phyloP scores from a whole-genome alignment of 2,888 invertebrate species.

The Plagiodera versicolora region DNA sequence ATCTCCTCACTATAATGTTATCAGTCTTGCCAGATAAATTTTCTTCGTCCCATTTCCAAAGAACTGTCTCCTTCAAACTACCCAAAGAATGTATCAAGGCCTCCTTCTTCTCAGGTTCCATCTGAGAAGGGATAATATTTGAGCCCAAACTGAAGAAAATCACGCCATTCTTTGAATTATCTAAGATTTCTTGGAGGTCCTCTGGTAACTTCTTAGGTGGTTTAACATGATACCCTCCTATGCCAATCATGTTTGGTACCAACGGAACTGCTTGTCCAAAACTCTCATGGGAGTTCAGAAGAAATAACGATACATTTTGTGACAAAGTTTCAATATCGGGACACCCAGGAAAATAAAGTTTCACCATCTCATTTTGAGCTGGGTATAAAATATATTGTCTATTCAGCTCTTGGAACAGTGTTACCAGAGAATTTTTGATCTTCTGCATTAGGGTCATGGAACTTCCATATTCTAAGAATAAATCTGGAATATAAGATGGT shows the following conservation, averaged over 20 bases:
- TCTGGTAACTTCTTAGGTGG: slow-evolving; percentile 41
- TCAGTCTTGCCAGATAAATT: slow-evolving; percentile 40
- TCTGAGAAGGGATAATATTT: slow-evolving; percentile 58
- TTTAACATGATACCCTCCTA: slow-evolving; percentile 60
- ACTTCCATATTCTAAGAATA: slow-evolving; percentile 50
- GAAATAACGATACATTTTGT: slow-evolving; percentile 41
- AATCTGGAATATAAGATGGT: slow-evolving; percentile 57
- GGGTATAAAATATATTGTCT: slow-evolving; percentile 34
- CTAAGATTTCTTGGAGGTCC: slow-evolving; percentile 58
- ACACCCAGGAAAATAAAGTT: slow-evolving; percentile 42
- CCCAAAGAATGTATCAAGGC: slow-evolving; percentile 62
- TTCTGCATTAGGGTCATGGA: slow-evolving; percentile 59
- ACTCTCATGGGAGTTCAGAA: slow-evolving; percentile 56
- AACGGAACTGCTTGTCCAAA: slow-evolving; percentile 57
- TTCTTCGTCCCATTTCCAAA: slow-evolving; percentile 67
- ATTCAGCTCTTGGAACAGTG: slow-evolving; percentile 13
- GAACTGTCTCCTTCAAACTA: slow-evolving; percentile 62
- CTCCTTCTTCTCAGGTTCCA: slow-evolving; percentile 57
- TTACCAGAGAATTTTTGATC: slow-evolving; percentile 55
- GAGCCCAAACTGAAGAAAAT: slow-evolving; percentile 66
- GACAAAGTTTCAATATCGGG: slow-evolving; percentile 36
- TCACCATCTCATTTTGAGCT: slow-evolving; percentile 36
- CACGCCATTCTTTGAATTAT: slow-evolving; percentile 59
- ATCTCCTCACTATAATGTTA: background rate
- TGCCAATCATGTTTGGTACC: slow-evolving; percentile 61